Evolutionary conservation across 2,113 vertebrate species (phyloP).

Genomic region (Halichoerus grypus): DNA sequence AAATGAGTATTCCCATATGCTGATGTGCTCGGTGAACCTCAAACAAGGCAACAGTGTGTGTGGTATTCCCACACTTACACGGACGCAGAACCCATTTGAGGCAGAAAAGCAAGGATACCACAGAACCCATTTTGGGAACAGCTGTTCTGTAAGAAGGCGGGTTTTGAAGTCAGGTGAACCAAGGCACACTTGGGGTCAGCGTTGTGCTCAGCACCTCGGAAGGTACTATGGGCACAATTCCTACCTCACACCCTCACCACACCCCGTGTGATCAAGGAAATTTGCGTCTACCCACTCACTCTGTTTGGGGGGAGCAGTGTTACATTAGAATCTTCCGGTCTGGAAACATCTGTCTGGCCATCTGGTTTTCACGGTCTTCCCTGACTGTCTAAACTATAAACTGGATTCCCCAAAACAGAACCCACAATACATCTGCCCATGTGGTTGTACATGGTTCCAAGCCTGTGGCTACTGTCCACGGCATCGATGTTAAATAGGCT

Average conservation of each 20-base stretch:
- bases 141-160: accelerated
- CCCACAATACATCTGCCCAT: not conserved
- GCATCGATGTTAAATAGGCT: not conserved
- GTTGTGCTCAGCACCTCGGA: not conserved
- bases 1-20: accelerated
- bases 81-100: accelerated
- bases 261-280: not conserved
- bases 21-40: not conserved
- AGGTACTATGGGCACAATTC: accelerated
- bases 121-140: not conserved
- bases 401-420: not conserved
- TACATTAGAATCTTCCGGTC: not conserved
- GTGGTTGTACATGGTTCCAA: not conserved
- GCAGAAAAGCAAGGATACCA: not conserved
- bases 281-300: accelerated
- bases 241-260: not conserved
- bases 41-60: not conserved
- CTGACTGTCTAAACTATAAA: not conserved
- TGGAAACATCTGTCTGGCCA: not conserved
- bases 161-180: not conserved
- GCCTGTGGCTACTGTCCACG: not conserved
- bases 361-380: not conserved
- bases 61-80: accelerated
- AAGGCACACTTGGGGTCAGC: not conserved
- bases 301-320: not conserved